Evolutionary conservation across 2,888 invertebrate genomes (phyloP).

Genomic region (Deroplatys truncata): DNA sequence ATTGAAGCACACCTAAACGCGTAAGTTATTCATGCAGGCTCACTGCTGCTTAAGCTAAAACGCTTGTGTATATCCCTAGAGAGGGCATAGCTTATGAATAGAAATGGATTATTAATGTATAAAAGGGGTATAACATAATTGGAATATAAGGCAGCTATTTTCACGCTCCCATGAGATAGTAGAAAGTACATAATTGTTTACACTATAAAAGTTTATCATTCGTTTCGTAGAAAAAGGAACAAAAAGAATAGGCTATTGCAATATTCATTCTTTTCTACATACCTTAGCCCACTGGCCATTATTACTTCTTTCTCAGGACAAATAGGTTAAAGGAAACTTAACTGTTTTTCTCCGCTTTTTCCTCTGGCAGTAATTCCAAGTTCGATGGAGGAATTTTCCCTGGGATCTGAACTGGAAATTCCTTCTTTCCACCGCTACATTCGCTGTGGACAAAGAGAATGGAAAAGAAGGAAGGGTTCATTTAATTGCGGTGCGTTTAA

Average conservation of each 20-base stretch:
- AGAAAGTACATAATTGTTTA: neutral
- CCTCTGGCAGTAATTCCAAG: neutral
- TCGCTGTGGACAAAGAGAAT: neutral
- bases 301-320: neutral
- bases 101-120: neutral
- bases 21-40: neutral
- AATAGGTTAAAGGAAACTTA: neutral
- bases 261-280: neutral
- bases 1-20: neutral
- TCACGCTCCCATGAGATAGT: neutral
- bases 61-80: neutral
- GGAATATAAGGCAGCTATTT: neutral
- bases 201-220: neutral
- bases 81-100: neutral
- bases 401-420: neutral
- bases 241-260: neutral
- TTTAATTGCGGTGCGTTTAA: neutral
- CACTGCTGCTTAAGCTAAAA: neutral
- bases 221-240: neutral
- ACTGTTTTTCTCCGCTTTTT: neutral
- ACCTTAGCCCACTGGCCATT: neutral
- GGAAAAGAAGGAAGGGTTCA: neutral
- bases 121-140: neutral
- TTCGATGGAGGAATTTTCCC: neutral
- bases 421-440: neutral